These are phyloP conservation scores for Baccha elongata DNA, from an alignment of 2,888 invertebrate genomes.

Conservation along the genomic window DNA sequence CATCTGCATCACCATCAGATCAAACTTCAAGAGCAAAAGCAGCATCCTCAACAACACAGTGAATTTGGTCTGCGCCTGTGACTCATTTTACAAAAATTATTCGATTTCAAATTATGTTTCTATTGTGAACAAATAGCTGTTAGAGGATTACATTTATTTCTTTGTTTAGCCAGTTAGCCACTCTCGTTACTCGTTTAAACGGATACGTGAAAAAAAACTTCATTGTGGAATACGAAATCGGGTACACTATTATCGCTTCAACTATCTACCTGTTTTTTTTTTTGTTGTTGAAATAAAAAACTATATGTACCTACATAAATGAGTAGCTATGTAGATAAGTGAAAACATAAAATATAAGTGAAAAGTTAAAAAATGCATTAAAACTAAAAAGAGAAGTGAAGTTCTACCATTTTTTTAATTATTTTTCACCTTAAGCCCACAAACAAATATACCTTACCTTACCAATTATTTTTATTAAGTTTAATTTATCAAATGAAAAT, in stretches of 20 bases:
- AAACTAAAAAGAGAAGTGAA: conserved; percentile 9
- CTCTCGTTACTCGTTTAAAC: conserved; percentile 25
- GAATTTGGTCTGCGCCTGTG: conserved; percentile 30
- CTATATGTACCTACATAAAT: conserved; percentile 6
- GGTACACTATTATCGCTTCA: conserved; percentile 33
- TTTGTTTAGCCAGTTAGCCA: conserved; percentile 46
- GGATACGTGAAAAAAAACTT: conserved; percentile 30
- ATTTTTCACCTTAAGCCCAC: neutral
- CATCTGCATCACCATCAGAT: conserved; percentile 40
- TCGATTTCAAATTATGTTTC: conserved; percentile 39
- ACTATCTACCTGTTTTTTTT: conserved; percentile 24
- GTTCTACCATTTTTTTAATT: neutral
- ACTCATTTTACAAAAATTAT: conserved; percentile 65
- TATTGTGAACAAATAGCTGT: conserved; percentile 69
- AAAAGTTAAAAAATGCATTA: neutral
- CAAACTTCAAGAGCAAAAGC: conserved; percentile 44
- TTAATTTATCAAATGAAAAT: conserved; percentile 40
- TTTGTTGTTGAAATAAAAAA: conserved; percentile 29
- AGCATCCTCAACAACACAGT: conserved; percentile 60
- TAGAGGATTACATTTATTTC: conserved; percentile 52
- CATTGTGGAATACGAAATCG: conserved; percentile 56
- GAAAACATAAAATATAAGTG: conserved; percentile 23
- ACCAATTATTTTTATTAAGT: conserved; percentile 2
- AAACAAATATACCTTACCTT: neutral
- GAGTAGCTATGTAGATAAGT: neutral